Conservation (phyloP, 2,113 vertebrate species). For the Psophia crepitans region DNA sequence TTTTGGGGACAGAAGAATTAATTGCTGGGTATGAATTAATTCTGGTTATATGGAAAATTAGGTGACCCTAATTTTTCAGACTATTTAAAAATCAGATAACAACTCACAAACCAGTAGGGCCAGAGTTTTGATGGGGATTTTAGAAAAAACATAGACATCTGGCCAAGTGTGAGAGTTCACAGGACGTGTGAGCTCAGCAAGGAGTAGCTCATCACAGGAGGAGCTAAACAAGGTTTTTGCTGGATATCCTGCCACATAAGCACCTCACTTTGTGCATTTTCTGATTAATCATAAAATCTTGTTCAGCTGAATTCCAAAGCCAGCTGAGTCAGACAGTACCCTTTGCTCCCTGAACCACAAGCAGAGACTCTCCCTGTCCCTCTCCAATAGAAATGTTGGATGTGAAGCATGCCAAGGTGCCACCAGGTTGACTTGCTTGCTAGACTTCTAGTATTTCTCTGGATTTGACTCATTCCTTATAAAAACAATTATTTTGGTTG, state of each 20-base stretch:
- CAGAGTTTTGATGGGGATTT: neutral
- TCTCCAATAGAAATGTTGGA: neutral
- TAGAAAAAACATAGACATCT: neutral
- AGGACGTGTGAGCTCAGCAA: neutral
- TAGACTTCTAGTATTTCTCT: neutral
- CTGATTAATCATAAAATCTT: neutral
- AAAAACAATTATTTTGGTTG: neutral
- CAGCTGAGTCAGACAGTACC: neutral
- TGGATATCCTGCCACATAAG: neutral
- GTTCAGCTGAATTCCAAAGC: neutral
- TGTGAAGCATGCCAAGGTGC: neutral
- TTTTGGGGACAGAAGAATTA: neutral
- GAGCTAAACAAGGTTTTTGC: neutral
- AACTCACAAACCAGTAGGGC: neutral
- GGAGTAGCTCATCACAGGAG: neutral
- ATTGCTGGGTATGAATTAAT: neutral
- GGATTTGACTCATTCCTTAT: neutral
- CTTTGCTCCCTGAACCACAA: neutral
- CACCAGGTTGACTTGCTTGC: neutral
- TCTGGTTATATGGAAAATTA: neutral
- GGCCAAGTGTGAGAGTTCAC: neutral
- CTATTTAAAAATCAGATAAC: neutral
- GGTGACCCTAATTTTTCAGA: neutral
- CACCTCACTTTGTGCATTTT: neutral
- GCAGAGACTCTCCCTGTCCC: neutral